Conservation (phyloP, 2,113 vertebrate genomes). For the Anhinga anhinga region DNA sequence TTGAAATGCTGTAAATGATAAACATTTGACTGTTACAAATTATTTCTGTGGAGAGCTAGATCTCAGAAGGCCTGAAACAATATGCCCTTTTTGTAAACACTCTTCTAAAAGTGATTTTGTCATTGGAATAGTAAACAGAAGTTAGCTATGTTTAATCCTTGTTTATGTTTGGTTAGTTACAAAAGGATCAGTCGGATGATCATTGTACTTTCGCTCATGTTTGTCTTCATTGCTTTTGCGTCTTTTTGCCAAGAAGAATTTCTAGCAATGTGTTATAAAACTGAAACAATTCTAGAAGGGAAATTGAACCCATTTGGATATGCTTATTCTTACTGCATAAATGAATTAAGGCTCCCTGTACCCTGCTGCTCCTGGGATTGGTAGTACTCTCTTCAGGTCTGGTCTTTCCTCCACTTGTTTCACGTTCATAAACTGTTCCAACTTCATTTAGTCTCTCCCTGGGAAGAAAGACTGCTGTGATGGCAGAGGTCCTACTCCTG, state of each 20-base stretch:
- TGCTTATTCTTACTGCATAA: neutral
- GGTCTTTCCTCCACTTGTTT: neutral
- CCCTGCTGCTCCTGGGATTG: neutral
- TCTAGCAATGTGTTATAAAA: slow-evolving; percentile 29
- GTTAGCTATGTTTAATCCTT: slow-evolving; percentile 57
- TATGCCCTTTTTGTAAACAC: slow-evolving; percentile 55
- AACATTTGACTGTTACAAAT: slow-evolving; percentile 74
- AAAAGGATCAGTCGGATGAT: slow-evolving; percentile 23
- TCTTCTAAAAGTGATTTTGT: slow-evolving; percentile 34
- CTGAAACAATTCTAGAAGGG: neutral
- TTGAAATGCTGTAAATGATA: slow-evolving; percentile 68
- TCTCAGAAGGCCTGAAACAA: slow-evolving; percentile 48
- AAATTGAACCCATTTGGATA: neutral
- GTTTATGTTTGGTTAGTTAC: slow-evolving; percentile 50
- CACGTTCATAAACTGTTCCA: neutral
- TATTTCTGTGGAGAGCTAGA: slow-evolving; percentile 48
- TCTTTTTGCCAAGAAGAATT: slow-evolving; percentile 38
- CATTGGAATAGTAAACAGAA: slow-evolving; percentile 52
- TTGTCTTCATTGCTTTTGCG: slow-evolving; percentile 26
- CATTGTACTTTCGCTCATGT: neutral
- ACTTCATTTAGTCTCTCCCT: neutral
- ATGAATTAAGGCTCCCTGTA: neutral
- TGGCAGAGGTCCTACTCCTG: neutral
- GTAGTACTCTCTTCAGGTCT: neutral
- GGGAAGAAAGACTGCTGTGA: neutral